These are phyloP conservation scores for Agrotis puta DNA, from an alignment of 2,888 invertebrate species.

Conservation along the genomic window DNA sequence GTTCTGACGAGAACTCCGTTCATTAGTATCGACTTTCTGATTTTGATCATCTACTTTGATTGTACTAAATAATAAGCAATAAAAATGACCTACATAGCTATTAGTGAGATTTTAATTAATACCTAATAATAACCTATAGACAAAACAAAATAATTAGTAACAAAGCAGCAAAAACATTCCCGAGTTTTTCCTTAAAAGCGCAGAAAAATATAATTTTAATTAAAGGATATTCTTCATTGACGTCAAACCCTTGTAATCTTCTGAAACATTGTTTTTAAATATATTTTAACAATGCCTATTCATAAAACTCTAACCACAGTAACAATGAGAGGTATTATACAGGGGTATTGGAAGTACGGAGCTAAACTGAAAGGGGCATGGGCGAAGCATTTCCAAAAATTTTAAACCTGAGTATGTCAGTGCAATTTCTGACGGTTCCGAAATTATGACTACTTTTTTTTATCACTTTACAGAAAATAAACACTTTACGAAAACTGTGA, in stretches of 20 bases:
- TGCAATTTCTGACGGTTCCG: too few species aligned
- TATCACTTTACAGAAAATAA: too few species aligned
- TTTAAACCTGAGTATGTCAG: too few species aligned
- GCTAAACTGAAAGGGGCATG: too few species aligned
- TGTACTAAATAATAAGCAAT: too few species aligned
- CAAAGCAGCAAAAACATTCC: background rate
- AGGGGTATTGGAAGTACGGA: too few species aligned
- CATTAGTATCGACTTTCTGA: too few species aligned
- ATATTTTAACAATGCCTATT: background rate
- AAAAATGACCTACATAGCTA: background rate
- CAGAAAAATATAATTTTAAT: conserved; percentile 19
- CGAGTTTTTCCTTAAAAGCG: conserved; percentile 7
- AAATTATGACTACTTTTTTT: too few species aligned
- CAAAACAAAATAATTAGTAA: conserved; percentile 7
- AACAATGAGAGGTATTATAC: background rate
- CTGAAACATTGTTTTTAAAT: background rate
- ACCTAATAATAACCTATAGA: background rate
- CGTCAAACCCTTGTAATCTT: conserved; percentile 11
- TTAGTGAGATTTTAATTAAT: conserved; percentile 3
- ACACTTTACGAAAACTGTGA: too few species aligned
- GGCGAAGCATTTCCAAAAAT: too few species aligned
- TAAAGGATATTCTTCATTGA: conserved; percentile 23
- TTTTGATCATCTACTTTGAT: too few species aligned
- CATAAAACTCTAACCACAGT: background rate
- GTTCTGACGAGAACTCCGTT: too few species aligned